phyloP scores from a whole-genome alignment of 2,888 invertebrate species.

The Cosmia pyralina region DNA sequence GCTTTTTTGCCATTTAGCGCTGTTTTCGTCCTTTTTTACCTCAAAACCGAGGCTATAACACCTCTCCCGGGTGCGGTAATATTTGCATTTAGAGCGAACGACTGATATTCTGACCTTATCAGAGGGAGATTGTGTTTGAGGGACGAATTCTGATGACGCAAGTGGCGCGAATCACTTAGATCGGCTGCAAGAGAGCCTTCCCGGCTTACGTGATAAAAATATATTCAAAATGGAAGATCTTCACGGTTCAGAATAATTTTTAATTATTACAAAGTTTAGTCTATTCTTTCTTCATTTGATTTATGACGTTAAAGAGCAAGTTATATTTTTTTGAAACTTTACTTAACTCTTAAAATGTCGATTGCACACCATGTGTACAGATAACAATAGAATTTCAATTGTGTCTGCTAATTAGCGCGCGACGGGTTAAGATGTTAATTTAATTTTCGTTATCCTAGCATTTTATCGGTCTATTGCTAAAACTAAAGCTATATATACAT shows the following conservation, averaged over 20 bases:
- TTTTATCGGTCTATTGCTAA: background rate
- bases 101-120: conserved; percentile 89
- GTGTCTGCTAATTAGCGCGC: too few relatives aligned
- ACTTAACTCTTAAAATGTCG: too few relatives aligned
- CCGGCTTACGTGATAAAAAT: conserved; percentile 70
- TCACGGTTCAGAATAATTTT: conserved; percentile 35
- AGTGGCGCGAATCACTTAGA: conserved; percentile 75
- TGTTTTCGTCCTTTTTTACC: conserved; percentile 88
- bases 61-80: conserved; percentile 88
- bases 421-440: conserved; percentile 34
- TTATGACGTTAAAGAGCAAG: conserved; percentile 41
- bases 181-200: conserved; percentile 64
- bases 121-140: conserved; percentile 86
- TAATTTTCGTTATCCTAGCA: background rate
- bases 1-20: conserved; percentile 87
- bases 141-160: conserved; percentile 84
- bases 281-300: conserved; percentile 55
- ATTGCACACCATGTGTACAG: too few relatives aligned
- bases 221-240: conserved; percentile 54
- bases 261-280: conserved; percentile 49
- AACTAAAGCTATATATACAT: conserved; percentile 11
- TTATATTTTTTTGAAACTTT: conserved; percentile 36
- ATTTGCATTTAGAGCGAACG: conserved; percentile 90
- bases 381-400: too few relatives aligned
- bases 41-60: conserved; percentile 87